Percentiles rank a stretch among this genome's conserved stretches.
Conservation (phyloP, 2,888 invertebrate species). For the Drosophila acutilabella region DNA sequence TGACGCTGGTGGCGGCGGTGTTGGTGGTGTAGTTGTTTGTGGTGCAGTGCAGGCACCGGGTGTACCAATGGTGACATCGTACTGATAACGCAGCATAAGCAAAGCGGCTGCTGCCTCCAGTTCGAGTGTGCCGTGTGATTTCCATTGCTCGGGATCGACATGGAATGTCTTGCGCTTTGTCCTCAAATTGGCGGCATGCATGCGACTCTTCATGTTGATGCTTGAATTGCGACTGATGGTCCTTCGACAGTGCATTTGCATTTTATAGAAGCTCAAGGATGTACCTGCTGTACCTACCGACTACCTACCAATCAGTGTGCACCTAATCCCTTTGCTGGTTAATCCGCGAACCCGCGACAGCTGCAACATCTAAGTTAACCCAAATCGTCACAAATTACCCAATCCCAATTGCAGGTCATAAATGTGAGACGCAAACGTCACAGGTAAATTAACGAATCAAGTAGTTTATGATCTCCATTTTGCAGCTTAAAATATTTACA, state of each 20-base stretch:
- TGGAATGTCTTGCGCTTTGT: not conserved
- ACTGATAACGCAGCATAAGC: conserved; percentile 67
- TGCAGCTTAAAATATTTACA: conserved; percentile 2
- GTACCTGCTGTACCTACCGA: conserved; percentile 48
- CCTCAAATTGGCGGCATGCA: not conserved
- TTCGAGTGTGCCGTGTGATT: conserved; percentile 42
- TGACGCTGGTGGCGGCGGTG: conserved; percentile 19
- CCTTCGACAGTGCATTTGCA: not conserved
- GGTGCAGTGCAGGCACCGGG: not conserved
- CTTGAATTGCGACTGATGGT: conserved; percentile 44
- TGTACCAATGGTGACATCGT: conserved; percentile 20
- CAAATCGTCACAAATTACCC: not conserved
- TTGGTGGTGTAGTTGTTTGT: conserved; percentile 20
- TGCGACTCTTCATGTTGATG: conserved; percentile 54
- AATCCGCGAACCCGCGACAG: conserved; percentile 49
- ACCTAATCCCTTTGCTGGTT: conserved; percentile 16
- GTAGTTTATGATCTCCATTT: conserved; percentile 4
- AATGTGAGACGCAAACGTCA: conserved; percentile 14
- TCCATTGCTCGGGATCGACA: not conserved
- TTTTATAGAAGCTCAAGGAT: conserved; percentile 46
- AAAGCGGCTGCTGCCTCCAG: conserved; percentile 70
- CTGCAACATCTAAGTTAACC: conserved; percentile 24
- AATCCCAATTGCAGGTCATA: conserved; percentile 26
- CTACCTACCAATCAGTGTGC: conserved; percentile 58
- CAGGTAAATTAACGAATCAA: conserved; percentile 29